These are phyloP conservation scores for Chlorocebus sabaeus DNA, from an alignment of 2,113 vertebrate genomes.

Conservation along the genomic window DNA sequence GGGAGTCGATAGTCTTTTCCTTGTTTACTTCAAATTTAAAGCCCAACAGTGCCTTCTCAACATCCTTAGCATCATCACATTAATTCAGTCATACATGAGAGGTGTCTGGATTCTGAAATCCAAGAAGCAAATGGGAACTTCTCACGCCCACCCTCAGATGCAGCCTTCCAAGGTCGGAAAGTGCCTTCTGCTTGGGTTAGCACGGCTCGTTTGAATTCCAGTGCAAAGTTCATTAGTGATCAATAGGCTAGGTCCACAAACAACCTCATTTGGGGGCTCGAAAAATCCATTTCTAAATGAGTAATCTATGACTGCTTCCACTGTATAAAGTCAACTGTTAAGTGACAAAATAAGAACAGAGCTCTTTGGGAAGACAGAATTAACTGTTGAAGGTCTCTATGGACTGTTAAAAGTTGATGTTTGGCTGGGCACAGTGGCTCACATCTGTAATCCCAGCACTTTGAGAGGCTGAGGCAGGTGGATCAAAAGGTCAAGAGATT, in stretches of 20 bases:
- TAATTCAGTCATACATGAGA: neutral
- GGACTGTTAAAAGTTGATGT: neutral
- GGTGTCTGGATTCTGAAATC: neutral
- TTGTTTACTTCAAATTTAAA: neutral
- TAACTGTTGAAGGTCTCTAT: neutral
- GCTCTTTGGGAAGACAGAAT: neutral
- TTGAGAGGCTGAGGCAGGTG: too few species aligned
- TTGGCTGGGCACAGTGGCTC: too few species aligned
- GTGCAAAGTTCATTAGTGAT: slow-evolving; percentile 35
- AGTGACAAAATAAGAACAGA: neutral
- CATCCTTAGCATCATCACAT: neutral
- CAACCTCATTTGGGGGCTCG: neutral
- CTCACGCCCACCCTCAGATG: neutral
- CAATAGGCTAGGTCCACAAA: neutral
- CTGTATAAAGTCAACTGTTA: neutral
- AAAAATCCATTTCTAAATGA: slow-evolving; percentile 34
- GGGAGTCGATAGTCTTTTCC: neutral
- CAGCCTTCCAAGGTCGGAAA: neutral
- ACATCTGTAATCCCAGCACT: too few species aligned
- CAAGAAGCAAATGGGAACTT: neutral
- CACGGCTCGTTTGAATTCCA: neutral
- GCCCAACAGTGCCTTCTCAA: neutral
- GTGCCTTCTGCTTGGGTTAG: neutral
- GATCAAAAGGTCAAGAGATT: too few species aligned
- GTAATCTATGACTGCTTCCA: neutral